These are phyloP conservation scores for Siniperca scherzeri DNA, from an alignment of 2,797 vertebrate species.

Conservation along the genomic window DNA sequence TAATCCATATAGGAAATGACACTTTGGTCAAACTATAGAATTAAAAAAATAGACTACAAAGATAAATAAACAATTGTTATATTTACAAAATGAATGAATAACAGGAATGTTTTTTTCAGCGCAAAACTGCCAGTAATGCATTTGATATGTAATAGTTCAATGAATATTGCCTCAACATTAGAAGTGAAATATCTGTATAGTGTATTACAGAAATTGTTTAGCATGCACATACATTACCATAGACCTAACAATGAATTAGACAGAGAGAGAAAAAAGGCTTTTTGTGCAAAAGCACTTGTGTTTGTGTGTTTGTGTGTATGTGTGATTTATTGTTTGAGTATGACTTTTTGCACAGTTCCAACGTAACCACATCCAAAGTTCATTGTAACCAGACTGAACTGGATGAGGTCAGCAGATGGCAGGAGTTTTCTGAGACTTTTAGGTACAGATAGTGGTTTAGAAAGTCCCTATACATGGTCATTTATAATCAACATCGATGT, in stretches of 20 bases:
- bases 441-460: not conserved
- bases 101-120: too few species aligned
- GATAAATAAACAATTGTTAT: too few species aligned
- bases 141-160: too few species aligned
- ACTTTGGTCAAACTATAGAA: too few species aligned
- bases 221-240: not conserved
- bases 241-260: too few species aligned
- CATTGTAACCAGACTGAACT: constrained; percentile 12
- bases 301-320: not conserved
- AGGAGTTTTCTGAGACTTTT: not conserved
- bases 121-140: not conserved
- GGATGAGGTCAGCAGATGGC: not conserved
- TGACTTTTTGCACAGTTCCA: constrained; percentile 63
- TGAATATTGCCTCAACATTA: not conserved
- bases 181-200: too few species aligned
- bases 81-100: too few species aligned
- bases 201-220: not conserved
- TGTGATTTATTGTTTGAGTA: not conserved
- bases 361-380: constrained; percentile 57
- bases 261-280: not conserved
- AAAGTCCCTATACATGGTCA: not conserved
- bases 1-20: too few species aligned
- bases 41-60: too few species aligned
- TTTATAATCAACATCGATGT: not conserved
- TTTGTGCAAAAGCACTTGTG: not conserved